These are phyloP conservation scores for Odontesthes bonariensis DNA, from an alignment of 2,113 vertebrate genomes.

Conservation along the genomic window DNA sequence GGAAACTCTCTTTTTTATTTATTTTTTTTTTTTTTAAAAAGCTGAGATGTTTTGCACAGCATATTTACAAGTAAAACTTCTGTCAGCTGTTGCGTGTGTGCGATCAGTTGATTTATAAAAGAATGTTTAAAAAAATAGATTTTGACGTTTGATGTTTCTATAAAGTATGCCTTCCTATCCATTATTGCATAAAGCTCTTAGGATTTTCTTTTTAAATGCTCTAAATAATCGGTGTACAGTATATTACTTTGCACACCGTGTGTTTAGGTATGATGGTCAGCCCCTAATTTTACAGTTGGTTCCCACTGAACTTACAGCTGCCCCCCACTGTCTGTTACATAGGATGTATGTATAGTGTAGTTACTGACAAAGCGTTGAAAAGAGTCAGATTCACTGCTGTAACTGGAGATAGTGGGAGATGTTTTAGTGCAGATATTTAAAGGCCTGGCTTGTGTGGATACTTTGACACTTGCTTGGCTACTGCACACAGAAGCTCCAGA, in stretches of 20 bases:
- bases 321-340: too few species aligned
- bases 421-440: conserved; percentile 40
- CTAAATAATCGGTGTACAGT: too few species aligned
- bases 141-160: background rate
- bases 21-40: background rate
- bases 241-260: background rate
- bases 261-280: background rate
- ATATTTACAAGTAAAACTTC: background rate
- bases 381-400: conserved; percentile 12
- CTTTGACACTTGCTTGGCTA: conserved; percentile 57
- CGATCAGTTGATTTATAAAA: too few species aligned
- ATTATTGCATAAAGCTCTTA: background rate
- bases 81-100: too few species aligned
- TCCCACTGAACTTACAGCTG: background rate
- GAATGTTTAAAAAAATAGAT: too few species aligned
- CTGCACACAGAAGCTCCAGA: conserved; percentile 72
- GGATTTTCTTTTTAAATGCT: background rate
- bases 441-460: conserved; percentile 20
- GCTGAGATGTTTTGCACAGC: background rate
- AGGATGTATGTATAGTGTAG: too few species aligned
- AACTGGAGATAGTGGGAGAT: conserved; percentile 17
- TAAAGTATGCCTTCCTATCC: background rate
- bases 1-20: too few species aligned
- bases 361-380: too few species aligned
- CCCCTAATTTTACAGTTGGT: background rate